phyloP scores from a whole-genome alignment of 2,113 vertebrate genomes.

The Eretmochelys imbricata region DNA sequence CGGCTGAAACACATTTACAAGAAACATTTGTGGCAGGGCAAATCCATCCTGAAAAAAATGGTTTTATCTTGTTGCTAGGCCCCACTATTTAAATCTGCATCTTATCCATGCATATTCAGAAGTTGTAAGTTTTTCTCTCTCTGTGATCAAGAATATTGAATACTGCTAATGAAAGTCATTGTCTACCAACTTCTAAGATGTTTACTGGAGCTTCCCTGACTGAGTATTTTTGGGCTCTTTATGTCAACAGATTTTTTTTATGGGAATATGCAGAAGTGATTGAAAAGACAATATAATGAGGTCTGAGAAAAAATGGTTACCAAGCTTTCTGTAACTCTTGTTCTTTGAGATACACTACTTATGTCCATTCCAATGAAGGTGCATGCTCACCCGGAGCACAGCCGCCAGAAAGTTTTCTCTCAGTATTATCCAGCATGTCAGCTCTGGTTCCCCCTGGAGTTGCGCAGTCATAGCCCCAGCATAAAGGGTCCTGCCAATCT shows the following conservation, averaged over 20 bases:
- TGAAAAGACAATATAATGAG: neutral
- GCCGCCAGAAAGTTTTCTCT: no score
- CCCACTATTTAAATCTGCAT: neutral
- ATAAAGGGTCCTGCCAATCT: no score
- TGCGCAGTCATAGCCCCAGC: no score
- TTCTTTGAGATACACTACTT: no score
- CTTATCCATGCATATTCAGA: neutral
- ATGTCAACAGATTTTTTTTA: neutral
- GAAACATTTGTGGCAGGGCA: neutral
- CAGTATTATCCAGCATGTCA: no score
- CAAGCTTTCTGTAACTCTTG: no score
- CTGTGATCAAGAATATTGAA: neutral
- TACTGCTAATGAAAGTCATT: neutral
- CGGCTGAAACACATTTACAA: neutral
- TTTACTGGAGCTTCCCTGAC: neutral
- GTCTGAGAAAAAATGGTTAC: neutral
- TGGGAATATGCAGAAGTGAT: neutral
- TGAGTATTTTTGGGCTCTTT: neutral
- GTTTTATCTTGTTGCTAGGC: constrained; percentile 13
- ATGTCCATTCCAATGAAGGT: no score
- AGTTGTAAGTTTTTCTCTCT: neutral
- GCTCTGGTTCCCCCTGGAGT: no score
- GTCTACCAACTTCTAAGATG: neutral
- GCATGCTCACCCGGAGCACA: no score
- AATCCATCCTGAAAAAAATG: neutral